Base-by-base conservation (phyloP, 2,113 vertebrate genomes). In the Corythaixoides concolor region DNA sequence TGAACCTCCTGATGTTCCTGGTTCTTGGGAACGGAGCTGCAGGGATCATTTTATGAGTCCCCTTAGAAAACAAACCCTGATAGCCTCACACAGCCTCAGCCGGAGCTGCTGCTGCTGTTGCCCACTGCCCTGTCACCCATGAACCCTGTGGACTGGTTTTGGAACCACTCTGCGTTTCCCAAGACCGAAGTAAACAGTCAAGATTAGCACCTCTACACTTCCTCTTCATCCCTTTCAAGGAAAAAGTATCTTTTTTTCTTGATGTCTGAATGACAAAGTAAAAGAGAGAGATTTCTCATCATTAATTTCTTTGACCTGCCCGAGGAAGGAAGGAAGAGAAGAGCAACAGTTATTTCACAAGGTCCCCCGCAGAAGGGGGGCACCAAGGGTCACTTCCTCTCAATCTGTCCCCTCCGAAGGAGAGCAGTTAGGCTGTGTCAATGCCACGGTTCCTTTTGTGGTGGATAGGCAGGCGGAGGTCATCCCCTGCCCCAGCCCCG, bases 331-430 rank as follows among this genome's bases (percentile, higher is more conserved):
- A 95, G 82, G 76, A 95, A 94, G 41, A 76, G 74, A 68, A 73
- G 92, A 87, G 79, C 84, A 95, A 70, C 49, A 78, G 83, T 80
- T 91, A 90, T 91, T 86, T 85, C 77, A 78, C 87, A 72, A 88
- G 90, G 90, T 95, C 80, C 43, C 82, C n/a, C 1, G 55, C 93
- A 91, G 85, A 79, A 92, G 95, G 1, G 32, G 91, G 86, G 75
- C 92, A 92, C 74, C 85, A 72, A 93, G 89, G 93, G 95, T 94
- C 95, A 90, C 87, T 93, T 96, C 94, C 96, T 93, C 94, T 92
- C 91, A 97, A 81, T 95, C 95, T 49, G 89, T 89, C 66, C 93
- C 89, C 79, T 84, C 89, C 5, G 9, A 95, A 93, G 92, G 73
- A 82, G 84, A 66, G 88, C 68, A 50, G 69, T 64, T 59, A n/a